Evolutionary conservation across 2,888 invertebrate species (phyloP).

Genomic region (Synergus umbraculus): DNA sequence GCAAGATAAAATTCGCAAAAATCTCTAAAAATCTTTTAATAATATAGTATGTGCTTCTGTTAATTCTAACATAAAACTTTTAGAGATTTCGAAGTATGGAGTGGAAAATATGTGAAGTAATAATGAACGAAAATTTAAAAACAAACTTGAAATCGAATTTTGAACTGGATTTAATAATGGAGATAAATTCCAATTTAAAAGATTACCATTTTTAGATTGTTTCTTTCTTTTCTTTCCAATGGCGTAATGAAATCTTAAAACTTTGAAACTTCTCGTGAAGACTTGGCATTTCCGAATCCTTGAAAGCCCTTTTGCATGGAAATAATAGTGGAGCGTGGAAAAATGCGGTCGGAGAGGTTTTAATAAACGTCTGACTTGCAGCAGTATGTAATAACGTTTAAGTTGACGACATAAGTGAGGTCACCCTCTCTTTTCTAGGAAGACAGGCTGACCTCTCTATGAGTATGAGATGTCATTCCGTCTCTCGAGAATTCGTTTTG

Average conservation of each 20-base stretch:
- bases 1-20: too few relatives aligned
- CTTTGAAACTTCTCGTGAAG: background rate
- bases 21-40: too few relatives aligned
- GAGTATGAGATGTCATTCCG: slow-evolving; percentile 1
- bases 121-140: too few relatives aligned
- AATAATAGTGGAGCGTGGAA: background rate
- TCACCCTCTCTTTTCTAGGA: background rate
- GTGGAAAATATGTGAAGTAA: too few relatives aligned
- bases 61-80: too few relatives aligned
- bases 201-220: too few relatives aligned
- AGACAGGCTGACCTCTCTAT: background rate
- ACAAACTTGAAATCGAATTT: too few relatives aligned
- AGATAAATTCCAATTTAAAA: too few relatives aligned
- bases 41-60: too few relatives aligned
- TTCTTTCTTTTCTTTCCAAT: too few relatives aligned
- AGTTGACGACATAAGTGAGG: background rate
- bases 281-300: background rate
- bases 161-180: too few relatives aligned
- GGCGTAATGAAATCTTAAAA: background rate
- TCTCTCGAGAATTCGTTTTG: slow-evolving; percentile 1
- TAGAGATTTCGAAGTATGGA: too few relatives aligned
- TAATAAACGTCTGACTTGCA: background rate
- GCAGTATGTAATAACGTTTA: background rate
- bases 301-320: background rate
- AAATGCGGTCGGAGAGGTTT: background rate